Evolutionary conservation across 2,113 vertebrate genomes (phyloP).

Genomic region (Arenaria interpres): DNA sequence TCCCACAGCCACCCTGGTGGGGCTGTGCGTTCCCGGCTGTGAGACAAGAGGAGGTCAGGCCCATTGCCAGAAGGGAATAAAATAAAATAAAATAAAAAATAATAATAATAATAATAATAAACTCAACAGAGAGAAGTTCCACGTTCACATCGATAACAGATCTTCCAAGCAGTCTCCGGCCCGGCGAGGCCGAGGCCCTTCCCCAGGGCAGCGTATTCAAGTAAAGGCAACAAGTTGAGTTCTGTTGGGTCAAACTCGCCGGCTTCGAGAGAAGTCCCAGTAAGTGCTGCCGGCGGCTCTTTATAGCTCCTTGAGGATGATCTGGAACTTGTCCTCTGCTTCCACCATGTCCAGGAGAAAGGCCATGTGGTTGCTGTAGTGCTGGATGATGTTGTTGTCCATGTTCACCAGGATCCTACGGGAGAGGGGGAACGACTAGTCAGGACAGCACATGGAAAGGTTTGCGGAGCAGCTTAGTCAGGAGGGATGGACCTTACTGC

Average conservation of each 20-base stretch:
- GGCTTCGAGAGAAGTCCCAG: neutral
- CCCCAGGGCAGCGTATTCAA: slow-evolving; percentile 34
- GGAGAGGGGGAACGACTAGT: neutral
- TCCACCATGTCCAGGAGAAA: slow-evolving; percentile 92
- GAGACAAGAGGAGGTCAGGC: neutral
- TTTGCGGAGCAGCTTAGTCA: neutral
- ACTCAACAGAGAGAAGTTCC: slow-evolving; percentile 27
- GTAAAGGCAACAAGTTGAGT: slow-evolving; percentile 36
- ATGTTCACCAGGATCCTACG: slow-evolving; percentile 94
- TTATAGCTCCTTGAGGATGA: slow-evolving; percentile 93
- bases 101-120: slow-evolving; percentile 7
- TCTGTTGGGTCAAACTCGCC: neutral
- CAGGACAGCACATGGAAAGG: neutral
- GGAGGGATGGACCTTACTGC: neutral
- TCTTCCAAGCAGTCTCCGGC: neutral
- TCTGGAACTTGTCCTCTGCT: slow-evolving; percentile 84
- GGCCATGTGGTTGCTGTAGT: slow-evolving; percentile 96
- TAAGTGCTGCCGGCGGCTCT: neutral
- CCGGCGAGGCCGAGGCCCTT: neutral
- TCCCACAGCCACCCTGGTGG: neutral
- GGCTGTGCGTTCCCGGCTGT: neutral
- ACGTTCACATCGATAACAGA: neutral
- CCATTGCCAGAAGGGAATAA: neutral
- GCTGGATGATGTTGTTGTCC: slow-evolving; percentile 97
- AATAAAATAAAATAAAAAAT: slow-evolving; percentile 48